A percentile compares a stretch with the other conserved stretches of the same genome.
phyloP scores from a whole-genome alignment of 2,113 vertebrate genomes.

The Seriola quinqueradiata region DNA sequence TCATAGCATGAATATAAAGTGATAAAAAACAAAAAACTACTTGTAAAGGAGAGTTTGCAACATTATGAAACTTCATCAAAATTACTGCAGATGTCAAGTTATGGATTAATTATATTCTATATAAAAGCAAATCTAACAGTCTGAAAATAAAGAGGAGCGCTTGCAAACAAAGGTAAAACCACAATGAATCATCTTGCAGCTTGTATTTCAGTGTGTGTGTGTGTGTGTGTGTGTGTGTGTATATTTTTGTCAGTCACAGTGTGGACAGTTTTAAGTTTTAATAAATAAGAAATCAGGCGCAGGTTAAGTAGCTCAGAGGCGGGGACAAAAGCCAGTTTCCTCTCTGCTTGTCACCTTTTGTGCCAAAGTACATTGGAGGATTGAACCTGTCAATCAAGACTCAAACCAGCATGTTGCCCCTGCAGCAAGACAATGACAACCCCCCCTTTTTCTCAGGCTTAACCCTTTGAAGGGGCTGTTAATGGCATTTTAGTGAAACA shows the following conservation, averaged over 20 bases:
- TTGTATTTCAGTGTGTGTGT: background rate
- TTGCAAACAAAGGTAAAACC: background rate
- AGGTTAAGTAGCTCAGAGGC: slow-evolving; percentile 91
- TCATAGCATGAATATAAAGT: background rate
- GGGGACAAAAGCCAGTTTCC: slow-evolving; percentile 91
- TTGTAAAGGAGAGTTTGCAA: background rate
- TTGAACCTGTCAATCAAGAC: slow-evolving; percentile 92
- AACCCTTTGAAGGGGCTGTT: slow-evolving; percentile 86
- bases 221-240: background rate
- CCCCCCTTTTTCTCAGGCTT: slow-evolving; percentile 75
- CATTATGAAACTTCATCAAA: background rate
- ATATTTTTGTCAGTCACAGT: background rate
- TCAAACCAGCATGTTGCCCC: slow-evolving; percentile 89
- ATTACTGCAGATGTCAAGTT: background rate
- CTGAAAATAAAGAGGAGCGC: background rate
- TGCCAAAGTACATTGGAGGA: slow-evolving; percentile 88
- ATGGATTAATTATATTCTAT: background rate
- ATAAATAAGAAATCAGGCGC: slow-evolving; percentile 82
- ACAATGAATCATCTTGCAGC: background rate
- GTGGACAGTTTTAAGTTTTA: slow-evolving; percentile 32
- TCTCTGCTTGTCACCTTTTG: slow-evolving; percentile 92
- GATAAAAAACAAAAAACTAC: background rate
- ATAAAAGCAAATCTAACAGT: background rate
- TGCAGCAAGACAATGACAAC: slow-evolving; percentile 89
- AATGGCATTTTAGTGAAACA: slow-evolving; percentile 77